Conservation (phyloP, 2,797 vertebrate species). For the Coranthus polyacanthus region DNA sequence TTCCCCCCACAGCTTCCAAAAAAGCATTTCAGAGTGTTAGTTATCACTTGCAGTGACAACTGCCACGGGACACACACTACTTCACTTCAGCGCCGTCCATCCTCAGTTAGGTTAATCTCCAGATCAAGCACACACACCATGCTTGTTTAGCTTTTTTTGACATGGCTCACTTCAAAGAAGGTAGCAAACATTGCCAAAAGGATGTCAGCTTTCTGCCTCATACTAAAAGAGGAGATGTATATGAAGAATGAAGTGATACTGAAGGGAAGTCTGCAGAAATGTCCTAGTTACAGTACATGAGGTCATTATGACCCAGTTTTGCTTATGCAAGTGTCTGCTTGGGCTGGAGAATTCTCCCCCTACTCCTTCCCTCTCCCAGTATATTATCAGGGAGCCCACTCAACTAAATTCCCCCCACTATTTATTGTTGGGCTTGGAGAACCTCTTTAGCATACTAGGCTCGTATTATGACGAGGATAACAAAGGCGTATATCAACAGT, state of each 20-base stretch:
- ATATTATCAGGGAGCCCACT: constrained; percentile 76
- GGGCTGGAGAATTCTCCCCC: constrained; percentile 58
- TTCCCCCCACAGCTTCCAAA: constrained; percentile 27
- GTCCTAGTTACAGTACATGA: constrained; percentile 87
- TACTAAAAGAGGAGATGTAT: constrained; percentile 69
- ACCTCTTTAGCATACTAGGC: constrained; percentile 84
- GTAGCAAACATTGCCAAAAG: constrained; percentile 80
- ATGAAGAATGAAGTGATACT: constrained; percentile 58
- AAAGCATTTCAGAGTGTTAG: constrained; percentile 41
- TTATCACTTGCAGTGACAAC: constrained; percentile 65
- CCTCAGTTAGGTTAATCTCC: constrained; percentile 79
- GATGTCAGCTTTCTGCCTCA: constrained; percentile 78
- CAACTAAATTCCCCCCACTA: constrained; percentile 77
- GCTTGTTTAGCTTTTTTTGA: constrained; percentile 79
- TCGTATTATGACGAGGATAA: constrained; percentile 86
- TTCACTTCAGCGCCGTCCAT: constrained; percentile 52
- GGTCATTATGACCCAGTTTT: constrained; percentile 89
- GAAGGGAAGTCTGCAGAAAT: constrained; percentile 77
- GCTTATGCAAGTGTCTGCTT: constrained; percentile 81
- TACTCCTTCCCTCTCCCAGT: constrained; percentile 56
- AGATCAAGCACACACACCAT: constrained; percentile 77
- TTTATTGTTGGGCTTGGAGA: constrained; percentile 82
- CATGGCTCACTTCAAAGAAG: constrained; percentile 84
- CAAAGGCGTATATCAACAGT: constrained; percentile 88
- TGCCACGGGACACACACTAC: constrained; percentile 67